A percentile compares a stretch with the other conserved stretches of the same genome.
Evolutionary conservation across 1,140 invertebrate species (phyloP).

Genomic region (Heliconius melpomene): DNA sequence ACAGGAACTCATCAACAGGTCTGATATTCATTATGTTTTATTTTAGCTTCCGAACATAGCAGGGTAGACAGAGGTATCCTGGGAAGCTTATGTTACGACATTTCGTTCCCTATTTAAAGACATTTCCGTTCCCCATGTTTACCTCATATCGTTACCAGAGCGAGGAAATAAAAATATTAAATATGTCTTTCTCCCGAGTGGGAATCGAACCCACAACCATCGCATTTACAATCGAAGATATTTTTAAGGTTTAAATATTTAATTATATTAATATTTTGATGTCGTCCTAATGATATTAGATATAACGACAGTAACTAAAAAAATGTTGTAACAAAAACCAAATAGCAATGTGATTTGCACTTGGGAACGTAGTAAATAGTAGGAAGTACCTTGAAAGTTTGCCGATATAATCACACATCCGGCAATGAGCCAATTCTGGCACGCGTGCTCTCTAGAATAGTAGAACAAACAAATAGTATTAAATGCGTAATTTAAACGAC

Average conservation of each 20-base stretch:
- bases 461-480: background rate
- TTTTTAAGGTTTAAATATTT: background rate
- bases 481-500: slow-evolving; percentile 6
- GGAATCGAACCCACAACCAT: too few species aligned
- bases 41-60: background rate
- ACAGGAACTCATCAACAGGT: slow-evolving; percentile 95
- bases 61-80: too few species aligned
- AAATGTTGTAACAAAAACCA: slow-evolving; percentile 2
- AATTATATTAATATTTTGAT: background rate
- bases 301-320: background rate
- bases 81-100: too few species aligned
- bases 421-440: slow-evolving; percentile 36
- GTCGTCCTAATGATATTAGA: background rate
- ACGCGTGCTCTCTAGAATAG: slow-evolving; percentile 31
- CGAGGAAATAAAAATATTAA: too few species aligned
- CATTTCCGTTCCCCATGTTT: too few species aligned
- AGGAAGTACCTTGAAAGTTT: slow-evolving; percentile 38
- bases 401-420: slow-evolving; percentile 39
- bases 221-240: too few species aligned
- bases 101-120: too few species aligned
- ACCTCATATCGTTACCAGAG: too few species aligned
- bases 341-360: slow-evolving; percentile 21
- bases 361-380: slow-evolving; percentile 36
- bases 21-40: background rate
- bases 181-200: too few species aligned